Percentiles rank a stretch among this genome's conserved stretches.
Evolutionary conservation across 53 echinoderm and acorn worm species (phyloP).

Genomic region (Actinopyga echinites): DNA sequence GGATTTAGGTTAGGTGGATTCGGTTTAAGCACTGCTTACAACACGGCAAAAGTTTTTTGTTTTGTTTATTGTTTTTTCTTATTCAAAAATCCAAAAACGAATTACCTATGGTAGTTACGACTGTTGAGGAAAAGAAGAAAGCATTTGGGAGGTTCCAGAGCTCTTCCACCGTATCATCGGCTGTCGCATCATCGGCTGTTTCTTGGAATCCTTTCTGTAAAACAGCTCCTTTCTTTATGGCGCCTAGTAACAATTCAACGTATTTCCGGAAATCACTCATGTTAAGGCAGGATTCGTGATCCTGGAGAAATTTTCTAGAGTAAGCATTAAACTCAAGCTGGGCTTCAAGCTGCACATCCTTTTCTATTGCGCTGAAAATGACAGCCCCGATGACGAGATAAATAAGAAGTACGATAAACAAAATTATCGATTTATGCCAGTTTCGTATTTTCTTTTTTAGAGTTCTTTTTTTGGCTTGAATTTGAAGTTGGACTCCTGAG

Average conservation of each 20-base stretch:
- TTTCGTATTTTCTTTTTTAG: slow-evolving; percentile 13
- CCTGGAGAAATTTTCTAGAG: neutral
- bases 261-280: neutral
- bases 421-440: slow-evolving; percentile 33
- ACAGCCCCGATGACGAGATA: slow-evolving; percentile 27
- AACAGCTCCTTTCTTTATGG: slow-evolving; percentile 22
- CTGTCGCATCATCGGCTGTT: neutral
- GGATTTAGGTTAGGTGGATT: too few relatives aligned
- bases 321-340: neutral
- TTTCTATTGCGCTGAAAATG: slow-evolving; percentile 19
- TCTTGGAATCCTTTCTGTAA: neutral
- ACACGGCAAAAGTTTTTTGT: too few relatives aligned
- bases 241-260: neutral
- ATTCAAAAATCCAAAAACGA: neutral
- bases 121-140: slow-evolving; percentile 39
- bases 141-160: slow-evolving; percentile 39
- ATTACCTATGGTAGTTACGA: slow-evolving; percentile 42
- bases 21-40: too few relatives aligned
- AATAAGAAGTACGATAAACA: slow-evolving; percentile 9
- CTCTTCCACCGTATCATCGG: neutral
- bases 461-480: neutral
- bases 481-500: neutral
- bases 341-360: neutral
- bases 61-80: neutral
- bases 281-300: neutral